Evolutionary conservation across 1,140 invertebrate genomes (phyloP), one percentile per base, ranked within the genome.

Genomic region (Oreohelix idahoensis): DNA sequence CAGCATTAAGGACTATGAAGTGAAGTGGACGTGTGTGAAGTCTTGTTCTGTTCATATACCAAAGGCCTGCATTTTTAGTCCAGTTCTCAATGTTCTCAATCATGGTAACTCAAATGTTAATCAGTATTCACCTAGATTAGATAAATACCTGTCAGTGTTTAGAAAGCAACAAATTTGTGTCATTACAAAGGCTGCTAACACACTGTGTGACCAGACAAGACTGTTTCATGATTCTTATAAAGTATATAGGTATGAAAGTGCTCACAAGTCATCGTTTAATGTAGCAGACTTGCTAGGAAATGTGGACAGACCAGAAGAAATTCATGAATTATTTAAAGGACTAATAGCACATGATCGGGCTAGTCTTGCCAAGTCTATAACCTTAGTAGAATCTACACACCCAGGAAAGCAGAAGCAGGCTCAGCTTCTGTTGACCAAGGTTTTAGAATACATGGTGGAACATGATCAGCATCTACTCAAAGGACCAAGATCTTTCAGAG

Each of bases 301-400:
- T 32, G n/a, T 77, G 0, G 39, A 85, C 26, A 36, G 70, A 20
- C 79, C 83, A 32, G 42, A 74, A 17, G 42, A 29, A 49, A 83
- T 88, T 29, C 38, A 86, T 36, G 70, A 79, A 35, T 75, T 93
- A n/a, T 92, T 87, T 83, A 70, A 89, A 39, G 91, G 91, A 4
- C 80, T 94, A 2, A 74, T 89, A 26, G 53, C 80, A 29, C 91
- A 92, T 20, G 85, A 92, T 8, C 86, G 94, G 79, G 89, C 89
- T 35, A 83, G 89, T 82, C 88, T 95, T 35, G 94, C 94, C 20
- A 89, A 91, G 82, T 90, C 92, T 13, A 95, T 95, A 74, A 95
- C 94, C 58, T 89, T 95, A 38, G 92, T 94, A 32, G 94, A 95
- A 88, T 94, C 94, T 20, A 91, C 89, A 13, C 91, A 94, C 90